Evolutionary conservation across 2,797 vertebrate genomes (phyloP).

Genomic region (Cyprinella venusta): DNA sequence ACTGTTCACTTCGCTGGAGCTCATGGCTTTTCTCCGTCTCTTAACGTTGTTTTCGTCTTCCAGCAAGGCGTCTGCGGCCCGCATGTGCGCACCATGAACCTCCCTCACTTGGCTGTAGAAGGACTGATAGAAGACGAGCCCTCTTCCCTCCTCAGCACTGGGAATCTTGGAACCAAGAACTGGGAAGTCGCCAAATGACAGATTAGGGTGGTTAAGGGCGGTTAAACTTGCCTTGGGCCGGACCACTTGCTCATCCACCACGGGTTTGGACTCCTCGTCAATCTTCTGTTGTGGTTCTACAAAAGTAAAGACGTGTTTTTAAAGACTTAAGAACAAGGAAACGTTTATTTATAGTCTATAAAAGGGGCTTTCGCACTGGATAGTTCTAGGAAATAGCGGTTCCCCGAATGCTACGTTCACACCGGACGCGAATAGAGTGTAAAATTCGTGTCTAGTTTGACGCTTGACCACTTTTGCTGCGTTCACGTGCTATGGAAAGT

Average conservation of each 20-base stretch:
- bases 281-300: constrained; percentile 47
- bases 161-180: constrained; percentile 56
- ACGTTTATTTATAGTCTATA: not conserved
- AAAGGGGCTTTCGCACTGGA: no score
- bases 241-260: not conserved
- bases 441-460: no score
- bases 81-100: constrained; percentile 70
- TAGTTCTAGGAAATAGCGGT: no score
- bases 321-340: not conserved
- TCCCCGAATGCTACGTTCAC: no score
- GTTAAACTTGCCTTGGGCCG: constrained; percentile 12
- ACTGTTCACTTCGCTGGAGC: constrained; percentile 64
- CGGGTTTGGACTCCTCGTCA: not conserved
- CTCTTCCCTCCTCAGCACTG: constrained; percentile 55
- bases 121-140: constrained; percentile 63
- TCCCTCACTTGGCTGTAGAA: constrained; percentile 75
- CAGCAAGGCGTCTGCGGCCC: constrained; percentile 67
- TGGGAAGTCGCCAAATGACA: constrained; percentile 65
- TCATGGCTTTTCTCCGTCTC: constrained; percentile 49
- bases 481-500: no score
- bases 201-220: not conserved
- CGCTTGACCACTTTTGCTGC: no score
- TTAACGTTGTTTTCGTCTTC: constrained; percentile 28
- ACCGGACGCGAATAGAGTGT: no score
- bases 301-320: not conserved